Base-by-base conservation (phyloP, 1,140 invertebrate species). In the Drosophila ironensis region DNA sequence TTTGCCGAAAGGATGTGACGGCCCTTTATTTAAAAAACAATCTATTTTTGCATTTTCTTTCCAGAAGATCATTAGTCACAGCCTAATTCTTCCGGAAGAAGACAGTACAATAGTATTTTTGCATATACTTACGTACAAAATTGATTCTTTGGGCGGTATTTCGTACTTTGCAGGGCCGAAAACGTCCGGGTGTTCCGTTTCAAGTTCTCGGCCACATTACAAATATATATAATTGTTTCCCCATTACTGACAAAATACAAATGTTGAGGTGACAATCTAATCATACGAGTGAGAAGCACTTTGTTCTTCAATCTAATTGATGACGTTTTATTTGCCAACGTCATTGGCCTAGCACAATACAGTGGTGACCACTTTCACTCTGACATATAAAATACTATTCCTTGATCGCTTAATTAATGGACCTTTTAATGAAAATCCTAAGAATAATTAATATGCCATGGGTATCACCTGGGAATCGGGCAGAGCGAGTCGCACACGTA, bases 1-100 rank as follows among this genome's bases (percentile, higher is more conserved):
- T 46, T 22, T 47, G 30, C 24, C 22, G 28, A 46, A 40, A 20
- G 53, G 33, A 68, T 48, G 42, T 20, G 17, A 7, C 14, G 33
- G 56, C 56, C 56, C 56, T 60, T 56, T 57, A 33, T 57, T 27
- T 33, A 14, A 57, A 60, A 60, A 54, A 41, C 38, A 57, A 44
- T 52, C 48, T 33, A 41, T 41, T 60, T 27, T 41, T 24, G 56
- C 9, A 14, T 57, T 9, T 60, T 9, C 14, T 17, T 60, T 60
- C 56, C 56, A 60, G 52, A 40, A 24, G 4, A 57, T 42, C 7
- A 12, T 11, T 51, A 25, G 16, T 42, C 33, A 37, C 9, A 2
- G 14, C 44, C 27, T 12, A 9, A 12, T 42, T 42, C 11, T 33
- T 33, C 30, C 11, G 28, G n/a, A n/a, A 33, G 11, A 33, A 33